These are phyloP conservation scores for Polypterus senegalus DNA, from an alignment of 2,113 vertebrate genomes.

Conservation along the genomic window DNA sequence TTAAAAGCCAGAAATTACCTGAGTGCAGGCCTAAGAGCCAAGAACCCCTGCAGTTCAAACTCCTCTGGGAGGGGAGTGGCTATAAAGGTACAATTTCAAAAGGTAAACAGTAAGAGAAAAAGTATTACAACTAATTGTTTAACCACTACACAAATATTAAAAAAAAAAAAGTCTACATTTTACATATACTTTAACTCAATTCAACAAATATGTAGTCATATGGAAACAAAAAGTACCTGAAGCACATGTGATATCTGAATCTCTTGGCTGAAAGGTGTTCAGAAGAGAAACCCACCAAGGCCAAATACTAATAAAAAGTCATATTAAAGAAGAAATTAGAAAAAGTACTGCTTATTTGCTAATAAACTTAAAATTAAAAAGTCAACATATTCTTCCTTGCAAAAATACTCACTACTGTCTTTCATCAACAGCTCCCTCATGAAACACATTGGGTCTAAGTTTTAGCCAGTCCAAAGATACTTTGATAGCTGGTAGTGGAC, in stretches of 20 bases:
- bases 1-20: conserved; percentile 46
- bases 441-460: conserved; percentile 75
- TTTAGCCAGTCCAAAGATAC: conserved; percentile 93
- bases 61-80: conserved; percentile 88
- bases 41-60: conserved; percentile 93
- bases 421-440: conserved; percentile 72
- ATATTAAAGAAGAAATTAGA: conserved; percentile 18
- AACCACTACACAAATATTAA: neutral
- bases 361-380: no score
- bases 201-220: neutral
- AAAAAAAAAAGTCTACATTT: neutral
- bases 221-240: conserved; percentile 52
- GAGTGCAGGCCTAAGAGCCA: conserved; percentile 86
- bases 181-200: neutral
- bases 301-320: conserved; percentile 63
- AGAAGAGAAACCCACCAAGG: conserved; percentile 92
- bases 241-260: conserved; percentile 66
- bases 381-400: neutral
- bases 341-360: conserved; percentile 44
- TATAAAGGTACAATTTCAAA: conserved; percentile 28
- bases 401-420: conserved; percentile 71
- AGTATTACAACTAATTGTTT: neutral
- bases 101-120: neutral
- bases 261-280: conserved; percentile 87
- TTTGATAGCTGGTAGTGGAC: conserved; percentile 91